phyloP scores from a whole-genome alignment of 2,888 invertebrate species.

The Arctia plantaginis region DNA sequence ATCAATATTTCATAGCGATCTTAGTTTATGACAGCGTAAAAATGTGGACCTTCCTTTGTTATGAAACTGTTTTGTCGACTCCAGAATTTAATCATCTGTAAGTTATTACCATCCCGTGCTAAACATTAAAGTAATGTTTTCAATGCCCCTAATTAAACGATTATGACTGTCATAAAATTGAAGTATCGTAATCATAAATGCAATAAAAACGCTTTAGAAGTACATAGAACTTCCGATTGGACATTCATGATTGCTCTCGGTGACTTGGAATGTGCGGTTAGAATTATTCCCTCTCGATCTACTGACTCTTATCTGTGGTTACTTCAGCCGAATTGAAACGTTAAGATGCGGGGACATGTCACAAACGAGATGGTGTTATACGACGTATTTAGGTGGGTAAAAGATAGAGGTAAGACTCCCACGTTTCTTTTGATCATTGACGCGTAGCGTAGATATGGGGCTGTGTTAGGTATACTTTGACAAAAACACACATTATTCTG shows the following conservation, averaged over 20 bases:
- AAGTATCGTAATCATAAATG: conserved; percentile 53
- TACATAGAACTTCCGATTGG: conserved; percentile 47
- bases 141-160: conserved; percentile 55
- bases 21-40: conserved; percentile 33
- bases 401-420: conserved; percentile 41
- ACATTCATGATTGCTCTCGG: conserved; percentile 53
- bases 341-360: conserved; percentile 62
- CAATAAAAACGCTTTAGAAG: conserved; percentile 45
- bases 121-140: conserved; percentile 51
- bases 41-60: conserved; percentile 38
- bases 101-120: conserved; percentile 48
- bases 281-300: conserved; percentile 63
- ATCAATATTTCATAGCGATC: conserved; percentile 25
- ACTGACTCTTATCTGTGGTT: conserved; percentile 60
- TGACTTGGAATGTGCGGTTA: conserved; percentile 53
- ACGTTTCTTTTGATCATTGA: conserved; percentile 63
- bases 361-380: conserved; percentile 53
- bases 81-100: conserved; percentile 51
- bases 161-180: conserved; percentile 52
- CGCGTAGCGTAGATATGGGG: conserved; percentile 57
- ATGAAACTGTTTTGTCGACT: conserved; percentile 36
- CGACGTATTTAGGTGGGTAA: conserved; percentile 43
- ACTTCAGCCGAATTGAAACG: conserved; percentile 64
- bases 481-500: conserved; percentile 56
- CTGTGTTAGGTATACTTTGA: conserved; percentile 54